Evolutionary conservation across 2,113 vertebrate species (phyloP).

Genomic region (Pionites leucogaster): DNA sequence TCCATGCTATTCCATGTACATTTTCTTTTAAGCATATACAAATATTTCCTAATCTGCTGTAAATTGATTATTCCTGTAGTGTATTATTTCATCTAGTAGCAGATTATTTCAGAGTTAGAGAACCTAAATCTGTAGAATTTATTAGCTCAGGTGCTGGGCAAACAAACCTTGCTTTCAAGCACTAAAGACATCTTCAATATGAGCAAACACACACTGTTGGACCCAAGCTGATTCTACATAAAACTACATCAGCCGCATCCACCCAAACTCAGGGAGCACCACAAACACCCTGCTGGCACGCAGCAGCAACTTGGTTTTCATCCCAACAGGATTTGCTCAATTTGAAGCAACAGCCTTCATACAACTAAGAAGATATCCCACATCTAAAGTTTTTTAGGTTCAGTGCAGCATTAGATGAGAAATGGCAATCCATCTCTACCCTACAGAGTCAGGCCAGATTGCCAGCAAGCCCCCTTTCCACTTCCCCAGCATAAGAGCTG

Average conservation of each 20-base stretch:
- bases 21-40: not conserved
- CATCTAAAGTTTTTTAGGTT: not conserved
- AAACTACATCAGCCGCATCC: not conserved
- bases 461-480: not conserved
- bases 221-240: not conserved
- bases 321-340: not conserved
- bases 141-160: not conserved
- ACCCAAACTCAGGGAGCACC: not conserved
- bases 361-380: not conserved
- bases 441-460: not conserved
- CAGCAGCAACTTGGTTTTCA: not conserved
- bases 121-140: not conserved
- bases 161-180: not conserved
- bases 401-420: not conserved
- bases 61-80: not conserved
- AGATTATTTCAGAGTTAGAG: not conserved
- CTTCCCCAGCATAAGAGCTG: not conserved
- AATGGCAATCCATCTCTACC: not conserved
- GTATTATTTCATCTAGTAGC: not conserved
- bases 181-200: not conserved
- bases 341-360: not conserved
- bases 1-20: not conserved
- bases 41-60: not conserved
- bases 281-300: not conserved
- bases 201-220: not conserved